phyloP scores from a whole-genome alignment of 2,797 vertebrate genomes.

The Microchirus variegatus region DNA sequence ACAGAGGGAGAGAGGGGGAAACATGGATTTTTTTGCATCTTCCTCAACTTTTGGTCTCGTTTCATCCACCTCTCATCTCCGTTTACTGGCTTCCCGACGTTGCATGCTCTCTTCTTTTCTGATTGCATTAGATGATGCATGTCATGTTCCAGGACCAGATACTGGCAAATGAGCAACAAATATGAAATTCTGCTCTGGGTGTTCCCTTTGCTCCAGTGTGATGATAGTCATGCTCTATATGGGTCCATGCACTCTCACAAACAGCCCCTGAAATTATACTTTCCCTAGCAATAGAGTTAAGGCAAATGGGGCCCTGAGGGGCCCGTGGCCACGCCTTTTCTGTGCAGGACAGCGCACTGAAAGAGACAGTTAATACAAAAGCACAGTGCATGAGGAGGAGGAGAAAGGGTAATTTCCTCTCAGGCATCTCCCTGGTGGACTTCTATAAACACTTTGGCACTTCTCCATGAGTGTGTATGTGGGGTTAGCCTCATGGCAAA shows the following conservation, averaged over 20 bases:
- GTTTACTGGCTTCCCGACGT: slow-evolving; percentile 27
- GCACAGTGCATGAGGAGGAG: slow-evolving; percentile 32
- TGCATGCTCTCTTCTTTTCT: slow-evolving; percentile 50
- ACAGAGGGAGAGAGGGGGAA: too few relatives aligned
- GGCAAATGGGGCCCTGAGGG: slow-evolving; percentile 58
- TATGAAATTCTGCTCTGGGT: slow-evolving; percentile 57
- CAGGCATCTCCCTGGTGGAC: slow-evolving; percentile 45
- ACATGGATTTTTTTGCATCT: slow-evolving; percentile 19
- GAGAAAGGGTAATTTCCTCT: slow-evolving; percentile 32
- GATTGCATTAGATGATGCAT: slow-evolving; percentile 51
- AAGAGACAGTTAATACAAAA: slow-evolving; percentile 28
- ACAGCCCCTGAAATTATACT: slow-evolving; percentile 74
- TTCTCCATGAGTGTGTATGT: slow-evolving; percentile 39
- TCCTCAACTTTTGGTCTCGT: slow-evolving; percentile 33
- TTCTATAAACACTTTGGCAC: slow-evolving; percentile 45
- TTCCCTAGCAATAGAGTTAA: slow-evolving; percentile 68
- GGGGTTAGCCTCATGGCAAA: slow-evolving; percentile 47
- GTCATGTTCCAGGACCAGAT: slow-evolving; percentile 43
- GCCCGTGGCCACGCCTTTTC: slow-evolving; percentile 45
- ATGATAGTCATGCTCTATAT: slow-evolving; percentile 56
- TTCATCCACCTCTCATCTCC: slow-evolving; percentile 40
- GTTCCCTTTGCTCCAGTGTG: slow-evolving; percentile 43
- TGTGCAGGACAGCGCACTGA: slow-evolving; percentile 29
- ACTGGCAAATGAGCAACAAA: slow-evolving; percentile 48
- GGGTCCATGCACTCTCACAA: slow-evolving; percentile 54